A percentile compares a stretch with the other conserved stretches of the same genome.
These are phyloP conservation scores for Andrena haemorrhoa DNA, from an alignment of 2,888 invertebrate genomes.

Conservation along the genomic window DNA sequence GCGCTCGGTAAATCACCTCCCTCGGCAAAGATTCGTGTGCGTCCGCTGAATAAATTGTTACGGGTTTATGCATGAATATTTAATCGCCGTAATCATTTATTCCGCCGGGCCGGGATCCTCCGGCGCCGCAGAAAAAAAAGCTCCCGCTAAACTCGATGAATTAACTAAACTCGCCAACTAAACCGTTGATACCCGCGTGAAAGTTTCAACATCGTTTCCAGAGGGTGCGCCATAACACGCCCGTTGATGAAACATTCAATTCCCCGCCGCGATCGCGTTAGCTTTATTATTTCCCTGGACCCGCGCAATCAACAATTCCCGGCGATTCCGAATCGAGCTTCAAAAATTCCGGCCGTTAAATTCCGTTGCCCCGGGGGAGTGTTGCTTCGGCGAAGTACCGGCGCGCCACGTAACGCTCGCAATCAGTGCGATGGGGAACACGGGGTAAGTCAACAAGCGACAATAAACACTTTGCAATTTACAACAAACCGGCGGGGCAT, in stretches of 20 bases:
- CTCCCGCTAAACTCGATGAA: constrained; percentile 42
- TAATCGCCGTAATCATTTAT: constrained; percentile 54
- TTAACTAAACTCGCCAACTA: constrained; percentile 48
- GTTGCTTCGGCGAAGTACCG: too few relatives aligned
- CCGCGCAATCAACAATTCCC: constrained; percentile 11
- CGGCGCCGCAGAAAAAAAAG: constrained; percentile 7
- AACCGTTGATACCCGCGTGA: constrained; percentile 36
- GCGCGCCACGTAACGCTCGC: too few relatives aligned
- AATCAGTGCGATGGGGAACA: too few relatives aligned
- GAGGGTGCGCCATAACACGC: not conserved
- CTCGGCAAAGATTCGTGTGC: constrained; percentile 38
- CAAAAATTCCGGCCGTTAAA: not conserved
- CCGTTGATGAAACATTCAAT: constrained; percentile 17
- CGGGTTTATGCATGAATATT: constrained; percentile 48
- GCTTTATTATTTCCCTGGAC: constrained; percentile 6
- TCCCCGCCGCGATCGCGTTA: constrained; percentile 20
- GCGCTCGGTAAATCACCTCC: constrained; percentile 37
- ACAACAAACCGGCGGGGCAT: too few relatives aligned
- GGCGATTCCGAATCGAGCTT: not conserved
- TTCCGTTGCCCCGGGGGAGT: not conserved
- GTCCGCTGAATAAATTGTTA: constrained; percentile 41
- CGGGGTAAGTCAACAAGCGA: too few relatives aligned
- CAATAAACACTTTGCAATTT: too few relatives aligned
- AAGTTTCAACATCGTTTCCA: constrained; percentile 31
- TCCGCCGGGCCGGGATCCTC: constrained; percentile 12